Evolutionary conservation across 2,888 invertebrate species (phyloP).

Genomic region (Drosophila koepferae): DNA sequence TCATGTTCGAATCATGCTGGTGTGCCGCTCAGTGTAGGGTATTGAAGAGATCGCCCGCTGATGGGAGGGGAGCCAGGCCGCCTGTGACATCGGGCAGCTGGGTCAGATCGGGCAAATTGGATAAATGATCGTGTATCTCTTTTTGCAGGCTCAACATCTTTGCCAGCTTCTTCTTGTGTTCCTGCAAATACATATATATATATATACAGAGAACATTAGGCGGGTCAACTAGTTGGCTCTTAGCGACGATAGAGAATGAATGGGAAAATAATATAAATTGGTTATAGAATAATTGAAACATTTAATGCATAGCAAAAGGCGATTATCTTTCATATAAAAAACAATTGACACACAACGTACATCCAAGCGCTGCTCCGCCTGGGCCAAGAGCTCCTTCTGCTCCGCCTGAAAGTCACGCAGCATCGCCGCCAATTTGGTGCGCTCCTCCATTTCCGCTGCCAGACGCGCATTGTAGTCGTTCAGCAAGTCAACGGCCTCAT

Average conservation of each 20-base stretch:
- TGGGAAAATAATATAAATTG: conserved; percentile 17
- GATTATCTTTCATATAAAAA: conserved; percentile 15
- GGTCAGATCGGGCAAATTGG: conserved; percentile 96
- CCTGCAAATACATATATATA: conserved; percentile 87
- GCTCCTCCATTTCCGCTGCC: conserved; percentile 94
- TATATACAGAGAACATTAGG: conserved; percentile 14
- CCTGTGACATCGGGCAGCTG: conserved; percentile 96
- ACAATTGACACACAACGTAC: conserved; percentile 85
- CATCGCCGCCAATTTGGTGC: conserved; percentile 94
- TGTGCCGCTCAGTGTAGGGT: conserved; percentile 83
- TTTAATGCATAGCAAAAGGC: conserved; percentile 32
- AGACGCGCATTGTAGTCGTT: conserved; percentile 96
- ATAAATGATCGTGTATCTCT: conserved; percentile 96
- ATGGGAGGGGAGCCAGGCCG: conserved; percentile 96
- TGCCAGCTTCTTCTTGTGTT: conserved; percentile 95
- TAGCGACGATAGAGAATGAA: background rate
- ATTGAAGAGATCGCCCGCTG: conserved; percentile 97
- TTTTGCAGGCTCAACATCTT: conserved; percentile 94
- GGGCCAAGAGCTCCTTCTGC: conserved; percentile 93
- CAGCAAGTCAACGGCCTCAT: conserved; percentile 93
- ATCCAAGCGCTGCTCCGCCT: conserved; percentile 94
- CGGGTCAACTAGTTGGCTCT: background rate
- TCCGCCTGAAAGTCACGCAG: conserved; percentile 94
- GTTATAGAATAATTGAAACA: background rate
- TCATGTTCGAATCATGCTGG: background rate